A percentile compares a stretch with the other conserved stretches of the same genome.
Conservation (phyloP, 2,113 vertebrate species). For the Dryoscopus gambensis region DNA sequence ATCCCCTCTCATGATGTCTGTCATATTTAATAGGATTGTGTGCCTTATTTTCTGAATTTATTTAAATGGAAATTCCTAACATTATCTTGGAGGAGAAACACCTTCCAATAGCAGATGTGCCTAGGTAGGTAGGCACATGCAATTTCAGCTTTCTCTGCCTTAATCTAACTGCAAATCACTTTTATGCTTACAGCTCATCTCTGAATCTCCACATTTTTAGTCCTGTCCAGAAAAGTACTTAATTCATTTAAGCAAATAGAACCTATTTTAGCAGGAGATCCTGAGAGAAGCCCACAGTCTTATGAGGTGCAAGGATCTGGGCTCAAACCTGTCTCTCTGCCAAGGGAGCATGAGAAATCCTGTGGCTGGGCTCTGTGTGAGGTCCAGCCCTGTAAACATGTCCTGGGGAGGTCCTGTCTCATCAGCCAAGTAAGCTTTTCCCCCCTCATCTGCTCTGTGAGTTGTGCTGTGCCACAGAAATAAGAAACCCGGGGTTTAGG, state of each 20-base stretch:
- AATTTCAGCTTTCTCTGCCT: neutral
- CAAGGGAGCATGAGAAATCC: neutral
- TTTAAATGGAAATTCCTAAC: neutral
- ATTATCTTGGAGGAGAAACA: neutral
- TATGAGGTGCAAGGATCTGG: neutral
- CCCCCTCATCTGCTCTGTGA: neutral
- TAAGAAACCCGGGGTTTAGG: neutral
- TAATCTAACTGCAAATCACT: neutral
- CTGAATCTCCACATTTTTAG: neutral
- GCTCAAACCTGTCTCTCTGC: neutral
- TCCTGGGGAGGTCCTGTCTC: neutral
- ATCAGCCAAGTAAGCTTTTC: neutral
- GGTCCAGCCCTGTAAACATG: neutral
- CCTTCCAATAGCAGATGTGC: neutral
- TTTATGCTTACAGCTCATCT: neutral
- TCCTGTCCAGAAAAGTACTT: neutral
- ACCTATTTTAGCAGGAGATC: neutral
- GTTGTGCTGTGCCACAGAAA: neutral
- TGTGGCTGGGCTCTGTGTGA: neutral
- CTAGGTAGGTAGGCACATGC: neutral
- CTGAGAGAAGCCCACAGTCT: neutral
- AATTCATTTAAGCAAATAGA: neutral
- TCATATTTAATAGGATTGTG: neutral
- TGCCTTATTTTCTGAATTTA: neutral
- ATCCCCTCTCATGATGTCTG: neutral